Conservation (phyloP, 2,113 vertebrate species). For the Myrmecobius fasciatus region DNA sequence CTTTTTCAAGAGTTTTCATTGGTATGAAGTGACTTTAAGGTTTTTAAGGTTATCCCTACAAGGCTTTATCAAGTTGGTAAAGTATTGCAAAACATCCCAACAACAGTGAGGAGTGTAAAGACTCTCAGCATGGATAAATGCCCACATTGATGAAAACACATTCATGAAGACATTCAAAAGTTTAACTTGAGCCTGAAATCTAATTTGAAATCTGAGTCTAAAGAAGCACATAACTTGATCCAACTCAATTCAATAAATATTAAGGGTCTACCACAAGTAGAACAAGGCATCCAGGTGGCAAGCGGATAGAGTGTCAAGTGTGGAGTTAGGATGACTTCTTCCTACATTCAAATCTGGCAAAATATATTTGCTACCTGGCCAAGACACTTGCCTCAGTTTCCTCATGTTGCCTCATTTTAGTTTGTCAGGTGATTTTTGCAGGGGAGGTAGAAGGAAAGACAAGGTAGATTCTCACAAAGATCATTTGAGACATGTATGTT, state of each 20-base stretch:
- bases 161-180: not conserved
- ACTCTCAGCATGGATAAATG: not conserved
- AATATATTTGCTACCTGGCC: too few species aligned
- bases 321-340: too few species aligned
- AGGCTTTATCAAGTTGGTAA: not conserved
- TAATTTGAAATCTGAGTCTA: constrained; percentile 32
- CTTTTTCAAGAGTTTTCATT: not conserved
- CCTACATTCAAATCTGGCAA: too few species aligned
- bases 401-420: too few species aligned
- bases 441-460: too few species aligned
- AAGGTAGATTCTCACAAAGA: too few species aligned
- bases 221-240: not conserved
- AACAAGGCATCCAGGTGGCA: not conserved
- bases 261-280: not conserved
- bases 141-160: not conserved
- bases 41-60: not conserved
- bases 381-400: too few species aligned
- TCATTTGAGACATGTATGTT: not conserved
- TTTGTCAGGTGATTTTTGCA: too few species aligned
- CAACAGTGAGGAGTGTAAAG: not conserved
- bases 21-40: not conserved
- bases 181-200: constrained; percentile 36
- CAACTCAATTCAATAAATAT: not conserved
- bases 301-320: too few species aligned
- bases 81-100: not conserved